Conservation (phyloP, 2,888 invertebrate genomes). For the Mesoligia furuncula region DNA sequence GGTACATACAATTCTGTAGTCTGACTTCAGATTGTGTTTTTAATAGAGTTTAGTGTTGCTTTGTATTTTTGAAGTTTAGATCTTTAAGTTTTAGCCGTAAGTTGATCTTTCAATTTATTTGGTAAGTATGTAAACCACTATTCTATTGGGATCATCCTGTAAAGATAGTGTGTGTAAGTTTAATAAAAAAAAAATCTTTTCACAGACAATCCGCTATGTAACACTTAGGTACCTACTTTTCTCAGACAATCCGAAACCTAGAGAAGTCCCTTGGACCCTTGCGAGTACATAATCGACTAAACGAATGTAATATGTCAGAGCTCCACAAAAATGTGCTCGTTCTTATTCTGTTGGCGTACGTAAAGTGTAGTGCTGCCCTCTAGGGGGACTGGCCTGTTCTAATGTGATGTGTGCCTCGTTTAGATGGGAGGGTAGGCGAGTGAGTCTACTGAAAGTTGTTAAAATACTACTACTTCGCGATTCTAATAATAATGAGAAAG, state of each 20-base stretch:
- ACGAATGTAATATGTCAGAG: conserved; percentile 58
- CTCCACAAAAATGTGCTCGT: conserved; percentile 46
- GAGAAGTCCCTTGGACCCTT: conserved; percentile 20
- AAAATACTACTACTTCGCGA: background rate
- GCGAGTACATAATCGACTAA: conserved; percentile 53
- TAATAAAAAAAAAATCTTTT: background rate
- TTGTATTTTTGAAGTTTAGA: too few relatives aligned
- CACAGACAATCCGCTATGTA: conserved; percentile 6
- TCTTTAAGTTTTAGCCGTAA: too few relatives aligned
- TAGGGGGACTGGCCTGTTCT: conserved; percentile 46
- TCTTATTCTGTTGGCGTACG: conserved; percentile 56
- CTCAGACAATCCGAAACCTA: conserved; percentile 16
- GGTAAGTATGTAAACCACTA: too few relatives aligned
- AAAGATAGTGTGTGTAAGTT: too few relatives aligned
- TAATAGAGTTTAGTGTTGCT: too few relatives aligned
- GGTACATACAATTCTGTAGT: too few relatives aligned
- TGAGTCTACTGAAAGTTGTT: too few relatives aligned
- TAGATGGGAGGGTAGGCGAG: conserved; percentile 4
- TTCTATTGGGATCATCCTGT: too few relatives aligned
- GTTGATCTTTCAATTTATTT: too few relatives aligned
- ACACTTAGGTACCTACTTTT: background rate
- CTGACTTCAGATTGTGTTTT: too few relatives aligned
- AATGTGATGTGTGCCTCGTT: conserved; percentile 46
- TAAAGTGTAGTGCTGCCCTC: conserved; percentile 45
- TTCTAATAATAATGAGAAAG: background rate